Evolutionary conservation across 1,140 invertebrate genomes (phyloP).

Genomic region (Pollicipes pollicipes): DNA sequence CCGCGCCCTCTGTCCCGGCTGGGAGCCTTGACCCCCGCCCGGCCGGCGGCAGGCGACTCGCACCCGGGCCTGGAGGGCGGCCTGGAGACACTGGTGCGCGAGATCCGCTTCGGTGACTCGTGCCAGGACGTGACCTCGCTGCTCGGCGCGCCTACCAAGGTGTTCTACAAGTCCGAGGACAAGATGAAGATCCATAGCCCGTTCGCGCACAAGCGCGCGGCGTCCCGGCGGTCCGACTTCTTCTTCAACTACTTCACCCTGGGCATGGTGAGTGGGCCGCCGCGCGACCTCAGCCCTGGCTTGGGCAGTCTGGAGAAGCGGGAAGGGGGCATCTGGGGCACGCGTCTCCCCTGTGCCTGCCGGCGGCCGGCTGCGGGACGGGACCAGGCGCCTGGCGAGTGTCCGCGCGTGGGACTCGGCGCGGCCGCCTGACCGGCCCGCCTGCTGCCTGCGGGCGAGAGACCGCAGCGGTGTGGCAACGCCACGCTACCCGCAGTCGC

Average conservation of each 20-base stretch:
- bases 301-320: too few species aligned
- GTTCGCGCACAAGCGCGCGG: conserved; percentile 57
- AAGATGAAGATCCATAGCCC: conserved; percentile 95
- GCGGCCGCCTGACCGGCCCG: too few species aligned
- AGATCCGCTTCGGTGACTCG: conserved; percentile 59
- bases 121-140: conserved; percentile 66
- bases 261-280: conserved; percentile 50
- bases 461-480: too few species aligned
- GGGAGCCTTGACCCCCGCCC: too few species aligned
- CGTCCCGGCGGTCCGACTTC: conserved; percentile 63
- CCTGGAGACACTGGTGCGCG: conserved; percentile 29
- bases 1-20: neutral
- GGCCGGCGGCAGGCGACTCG: conserved; percentile 10
- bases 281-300: too few species aligned
- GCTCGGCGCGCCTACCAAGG: conserved; percentile 50
- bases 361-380: too few species aligned
- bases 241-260: conserved; percentile 96
- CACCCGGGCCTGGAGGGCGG: conserved; percentile 6
- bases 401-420: too few species aligned
- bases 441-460: too few species aligned
- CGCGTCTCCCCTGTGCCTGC: too few species aligned
- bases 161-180: conserved; percentile 92
- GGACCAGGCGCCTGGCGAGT: too few species aligned
- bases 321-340: too few species aligned
- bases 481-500: too few species aligned